Evolutionary conservation across 2,888 invertebrate species (phyloP), one percentile per base, ranked within the genome.

Genomic region (Tenthredo scrophulariae): DNA sequence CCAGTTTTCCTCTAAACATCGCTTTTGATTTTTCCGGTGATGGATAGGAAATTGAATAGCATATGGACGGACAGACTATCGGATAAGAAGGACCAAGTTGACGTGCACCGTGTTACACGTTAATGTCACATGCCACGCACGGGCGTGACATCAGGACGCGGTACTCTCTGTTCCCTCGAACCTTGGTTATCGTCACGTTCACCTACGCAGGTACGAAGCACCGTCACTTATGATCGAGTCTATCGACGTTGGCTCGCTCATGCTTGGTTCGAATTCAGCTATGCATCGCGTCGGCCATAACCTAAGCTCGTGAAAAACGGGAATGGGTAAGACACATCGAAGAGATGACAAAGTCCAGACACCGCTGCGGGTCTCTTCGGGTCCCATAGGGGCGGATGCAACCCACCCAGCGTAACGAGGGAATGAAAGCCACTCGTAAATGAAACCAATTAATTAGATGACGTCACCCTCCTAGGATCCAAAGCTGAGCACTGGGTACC

Each of bases 311-410:
- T 40, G n/a, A 10, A 22, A 43, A 15, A 43, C 6, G 67, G 18
- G 26, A 67, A 67, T 67, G 67, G 67, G 33, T 33, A 67, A 67
- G 67, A 67, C 18, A 54, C 77, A 54, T 77, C 77, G 77, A 77
- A 80, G 22, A 46, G 67, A 50, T 33, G 83, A 83, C 83, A 70
- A 83, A 83, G 67, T 83, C 83, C 83, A 83, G 83, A 83, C 83
- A 37, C 83, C 65, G 83, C 65, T 83, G 33, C 58, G 83, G 83
- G 65, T 70, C 40, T 65, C 65, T 26, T 22, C 67, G 83, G 50
- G 70, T 83, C 83, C 83, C 83, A 83, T 83, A 67, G 83, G 83
- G 83, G 83, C 83, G 83, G 83, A 83, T 83, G 83, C 83, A 43
- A 18, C 83, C 83, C 67, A 70, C 70, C 54, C 67, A 46, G 46